phyloP scores from a whole-genome alignment of 2,888 invertebrate genomes.

The Tenodera sinensis region DNA sequence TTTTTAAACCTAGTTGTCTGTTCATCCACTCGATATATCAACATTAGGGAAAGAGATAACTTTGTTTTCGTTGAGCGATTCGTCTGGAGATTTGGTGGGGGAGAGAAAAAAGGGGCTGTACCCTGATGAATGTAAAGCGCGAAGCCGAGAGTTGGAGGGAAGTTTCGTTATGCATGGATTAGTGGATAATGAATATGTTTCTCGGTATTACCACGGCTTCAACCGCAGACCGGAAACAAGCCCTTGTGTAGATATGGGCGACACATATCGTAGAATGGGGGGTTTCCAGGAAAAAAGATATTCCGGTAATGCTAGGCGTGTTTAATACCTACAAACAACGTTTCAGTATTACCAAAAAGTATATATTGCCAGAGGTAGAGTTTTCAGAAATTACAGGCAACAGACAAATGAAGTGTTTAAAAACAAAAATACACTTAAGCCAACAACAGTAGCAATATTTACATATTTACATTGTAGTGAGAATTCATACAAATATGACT shows the following conservation, averaged over 20 bases:
- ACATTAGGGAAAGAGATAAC: background rate
- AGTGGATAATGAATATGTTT: background rate
- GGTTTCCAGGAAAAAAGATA: background rate
- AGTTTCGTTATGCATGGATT: background rate
- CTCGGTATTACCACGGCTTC: background rate
- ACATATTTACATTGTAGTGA: no score
- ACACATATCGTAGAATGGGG: background rate
- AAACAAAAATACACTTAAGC: no score
- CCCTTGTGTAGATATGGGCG: background rate
- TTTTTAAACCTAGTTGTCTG: background rate
- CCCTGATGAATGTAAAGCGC: background rate
- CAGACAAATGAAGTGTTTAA: no score
- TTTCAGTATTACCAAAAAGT: background rate
- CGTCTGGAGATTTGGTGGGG: background rate
- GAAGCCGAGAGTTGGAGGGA: background rate
- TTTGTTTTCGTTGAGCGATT: background rate
- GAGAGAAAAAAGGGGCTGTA: background rate
- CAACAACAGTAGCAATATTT: no score
- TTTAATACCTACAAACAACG: background rate
- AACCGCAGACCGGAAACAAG: background rate
- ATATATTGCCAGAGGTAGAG: no score
- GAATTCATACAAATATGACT: no score
- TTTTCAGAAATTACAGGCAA: no score
- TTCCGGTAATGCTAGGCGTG: background rate
- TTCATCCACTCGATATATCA: background rate